Evolutionary conservation across 2,888 invertebrate genomes (phyloP).

Genomic region (Epistrophe grossulariae): DNA sequence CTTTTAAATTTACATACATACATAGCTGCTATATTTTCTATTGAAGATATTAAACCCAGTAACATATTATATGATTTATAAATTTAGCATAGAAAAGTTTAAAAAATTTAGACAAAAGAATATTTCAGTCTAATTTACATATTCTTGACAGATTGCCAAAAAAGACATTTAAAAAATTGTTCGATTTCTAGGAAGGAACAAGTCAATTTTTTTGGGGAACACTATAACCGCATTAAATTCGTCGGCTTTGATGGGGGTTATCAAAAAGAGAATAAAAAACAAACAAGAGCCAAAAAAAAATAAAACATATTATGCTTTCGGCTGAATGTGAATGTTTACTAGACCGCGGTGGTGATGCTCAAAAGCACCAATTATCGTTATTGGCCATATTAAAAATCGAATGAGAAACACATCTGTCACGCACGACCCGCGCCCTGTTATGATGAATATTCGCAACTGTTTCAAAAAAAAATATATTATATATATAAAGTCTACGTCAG

Average conservation of each 20-base stretch:
- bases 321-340: constrained; percentile 44
- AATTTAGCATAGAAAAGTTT: constrained; percentile 28
- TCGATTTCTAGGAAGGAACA: constrained; percentile 63
- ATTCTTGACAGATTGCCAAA: constrained; percentile 63
- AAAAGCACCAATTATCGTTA: constrained; percentile 83
- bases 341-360: constrained; percentile 63
- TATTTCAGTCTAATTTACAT: constrained; percentile 51
- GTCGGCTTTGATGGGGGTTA: constrained; percentile 21
- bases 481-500: too few species aligned
- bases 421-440: constrained; percentile 75
- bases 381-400: constrained; percentile 84
- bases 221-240: not conserved
- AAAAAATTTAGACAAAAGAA: constrained; percentile 41
- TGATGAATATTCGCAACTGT: constrained; percentile 76
- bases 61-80: too few species aligned
- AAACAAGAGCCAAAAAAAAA: constrained; percentile 33
- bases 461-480: constrained; percentile 58
- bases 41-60: too few species aligned
- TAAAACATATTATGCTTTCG: constrained; percentile 36
- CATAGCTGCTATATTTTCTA: too few species aligned
- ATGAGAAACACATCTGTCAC: constrained; percentile 84
- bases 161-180: constrained; percentile 4
- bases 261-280: not conserved
- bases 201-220: constrained; percentile 44
- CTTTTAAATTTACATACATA: too few species aligned